phyloP scores from a whole-genome alignment of 1,140 invertebrate genomes.

The Physella acuta region DNA sequence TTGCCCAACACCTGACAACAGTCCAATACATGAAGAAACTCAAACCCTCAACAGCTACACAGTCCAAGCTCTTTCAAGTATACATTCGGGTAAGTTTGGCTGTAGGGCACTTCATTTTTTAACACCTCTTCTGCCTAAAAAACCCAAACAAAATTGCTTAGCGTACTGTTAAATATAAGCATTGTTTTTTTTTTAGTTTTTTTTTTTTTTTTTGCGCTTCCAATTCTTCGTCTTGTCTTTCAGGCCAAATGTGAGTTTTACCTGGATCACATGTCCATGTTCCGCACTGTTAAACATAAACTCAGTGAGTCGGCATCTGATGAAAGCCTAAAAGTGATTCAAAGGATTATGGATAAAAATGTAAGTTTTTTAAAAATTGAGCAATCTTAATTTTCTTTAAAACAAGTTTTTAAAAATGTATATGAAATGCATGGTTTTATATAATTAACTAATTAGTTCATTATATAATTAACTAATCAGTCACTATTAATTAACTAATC shows the following conservation, averaged over 20 bases:
- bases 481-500: too few species aligned
- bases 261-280: constrained; percentile 40
- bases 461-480: too few species aligned
- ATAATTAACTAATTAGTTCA: too few species aligned
- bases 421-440: too few species aligned
- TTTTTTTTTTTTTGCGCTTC: not conserved
- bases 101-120: too few species aligned
- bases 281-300: constrained; percentile 35
- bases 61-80: constrained; percentile 38
- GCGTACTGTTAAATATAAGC: too few species aligned
- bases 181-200: too few species aligned
- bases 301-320: constrained; percentile 41
- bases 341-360: constrained; percentile 49
- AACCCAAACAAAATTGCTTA: too few species aligned
- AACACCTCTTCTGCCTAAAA: too few species aligned
- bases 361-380: constrained; percentile 36
- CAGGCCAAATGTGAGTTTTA: constrained; percentile 52
- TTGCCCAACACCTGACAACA: constrained; percentile 37
- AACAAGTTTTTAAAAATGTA: too few species aligned
- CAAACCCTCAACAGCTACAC: constrained; percentile 36
- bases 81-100: constrained; percentile 38
- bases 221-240: not conserved
- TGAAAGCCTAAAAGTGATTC: constrained; percentile 45
- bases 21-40: constrained; percentile 41
- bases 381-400: too few species aligned